Evolutionary conservation across 2,797 vertebrate genomes (phyloP).

Genomic region (Philypnodon macrostomus): DNA sequence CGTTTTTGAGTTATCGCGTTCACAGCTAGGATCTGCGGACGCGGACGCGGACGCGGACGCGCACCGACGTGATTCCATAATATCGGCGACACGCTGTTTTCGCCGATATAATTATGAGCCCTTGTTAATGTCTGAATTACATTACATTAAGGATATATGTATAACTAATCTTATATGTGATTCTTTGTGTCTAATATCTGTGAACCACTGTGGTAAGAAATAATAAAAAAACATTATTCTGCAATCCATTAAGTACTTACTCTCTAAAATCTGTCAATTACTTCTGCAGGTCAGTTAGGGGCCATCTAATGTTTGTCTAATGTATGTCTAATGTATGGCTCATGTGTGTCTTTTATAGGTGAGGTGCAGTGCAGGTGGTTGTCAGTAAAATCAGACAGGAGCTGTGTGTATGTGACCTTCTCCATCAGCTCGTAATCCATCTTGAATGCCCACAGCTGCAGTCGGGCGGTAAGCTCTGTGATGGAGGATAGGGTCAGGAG

Average conservation of each 20-base stretch:
- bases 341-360: background rate
- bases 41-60: too few species aligned
- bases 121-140: too few species aligned
- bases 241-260: background rate
- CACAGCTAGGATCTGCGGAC: too few species aligned
- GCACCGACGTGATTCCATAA: too few species aligned
- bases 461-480: constrained; percentile 90
- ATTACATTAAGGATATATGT: too few species aligned
- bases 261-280: background rate
- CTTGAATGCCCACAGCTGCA: constrained; percentile 99
- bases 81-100: too few species aligned
- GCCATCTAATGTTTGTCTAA: background rate
- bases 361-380: constrained; percentile 6
- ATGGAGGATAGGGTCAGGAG: constrained; percentile 95
- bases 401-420: constrained; percentile 80
- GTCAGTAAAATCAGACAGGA: constrained; percentile 12
- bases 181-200: too few species aligned
- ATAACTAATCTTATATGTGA: too few species aligned
- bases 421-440: constrained; percentile 96
- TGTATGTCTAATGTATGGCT: constrained; percentile 1
- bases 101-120: too few species aligned
- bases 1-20: too few species aligned
- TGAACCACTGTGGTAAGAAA: too few species aligned
- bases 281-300: background rate
- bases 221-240: too few species aligned